Conservation (phyloP, 2,888 invertebrate genomes). For the Drosophila acutilabella region DNA sequence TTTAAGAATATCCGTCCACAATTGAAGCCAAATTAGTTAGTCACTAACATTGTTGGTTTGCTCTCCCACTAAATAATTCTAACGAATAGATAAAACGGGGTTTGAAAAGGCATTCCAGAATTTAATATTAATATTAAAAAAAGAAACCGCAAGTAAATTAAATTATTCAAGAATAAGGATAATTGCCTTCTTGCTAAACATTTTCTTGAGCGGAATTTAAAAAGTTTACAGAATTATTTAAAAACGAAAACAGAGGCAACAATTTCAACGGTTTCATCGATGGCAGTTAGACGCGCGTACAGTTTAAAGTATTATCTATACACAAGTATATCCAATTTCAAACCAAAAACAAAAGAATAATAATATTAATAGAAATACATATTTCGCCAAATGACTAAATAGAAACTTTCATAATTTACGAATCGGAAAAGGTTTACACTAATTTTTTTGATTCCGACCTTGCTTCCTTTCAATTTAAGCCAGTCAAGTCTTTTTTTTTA, state of each 20-base stretch:
- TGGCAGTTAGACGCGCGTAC: slow-evolving; percentile 60
- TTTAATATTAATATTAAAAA: slow-evolving; percentile 40
- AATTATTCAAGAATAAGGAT: slow-evolving; percentile 31
- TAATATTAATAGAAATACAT: slow-evolving; percentile 22
- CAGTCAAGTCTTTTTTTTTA: slow-evolving; percentile 59
- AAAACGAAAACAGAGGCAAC: slow-evolving; percentile 36
- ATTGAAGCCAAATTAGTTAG: slow-evolving; percentile 46
- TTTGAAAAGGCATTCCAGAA: slow-evolving; percentile 28
- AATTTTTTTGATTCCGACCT: slow-evolving; percentile 38
- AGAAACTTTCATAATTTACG: slow-evolving; percentile 20
- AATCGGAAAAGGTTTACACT: slow-evolving; percentile 1
- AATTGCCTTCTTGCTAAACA: slow-evolving; percentile 22
- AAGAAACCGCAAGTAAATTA: slow-evolving; percentile 21
- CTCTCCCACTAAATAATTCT: slow-evolving; percentile 34
- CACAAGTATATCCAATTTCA: slow-evolving; percentile 19
- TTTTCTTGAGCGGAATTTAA: slow-evolving; percentile 59
- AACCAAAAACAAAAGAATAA: slow-evolving; percentile 1
- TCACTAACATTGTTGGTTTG: slow-evolving; percentile 35
- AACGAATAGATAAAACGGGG: slow-evolving; percentile 21
- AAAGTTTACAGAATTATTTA: slow-evolving; percentile 33
- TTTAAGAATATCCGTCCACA: slow-evolving; percentile 57
- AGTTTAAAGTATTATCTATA: slow-evolving; percentile 26
- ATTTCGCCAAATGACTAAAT: slow-evolving; percentile 41
- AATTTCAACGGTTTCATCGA: slow-evolving; percentile 37
- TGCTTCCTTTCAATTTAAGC: slow-evolving; percentile 39